Conservation (phyloP, 2,113 vertebrate species). For the Cinclus mexicanus region DNA sequence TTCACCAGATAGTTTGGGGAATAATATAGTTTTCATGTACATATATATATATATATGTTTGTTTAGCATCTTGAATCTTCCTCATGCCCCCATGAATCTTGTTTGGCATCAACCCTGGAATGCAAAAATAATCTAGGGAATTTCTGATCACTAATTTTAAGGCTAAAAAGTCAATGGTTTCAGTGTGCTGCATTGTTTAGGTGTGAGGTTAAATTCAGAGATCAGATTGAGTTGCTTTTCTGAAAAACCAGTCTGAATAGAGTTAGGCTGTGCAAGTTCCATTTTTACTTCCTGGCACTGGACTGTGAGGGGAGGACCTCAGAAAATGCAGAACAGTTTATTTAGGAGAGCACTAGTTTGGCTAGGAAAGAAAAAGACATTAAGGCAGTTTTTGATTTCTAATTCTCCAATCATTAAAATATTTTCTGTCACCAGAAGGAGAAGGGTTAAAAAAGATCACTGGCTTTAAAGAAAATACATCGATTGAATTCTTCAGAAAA, state of each 20-base stretch:
- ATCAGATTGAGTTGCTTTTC: background rate
- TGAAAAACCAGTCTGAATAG: background rate
- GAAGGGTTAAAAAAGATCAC: background rate
- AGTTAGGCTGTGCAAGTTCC: background rate
- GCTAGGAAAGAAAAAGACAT: background rate
- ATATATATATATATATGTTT: background rate
- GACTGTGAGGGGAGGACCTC: background rate
- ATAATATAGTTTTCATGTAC: slow-evolving; percentile 10
- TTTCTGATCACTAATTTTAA: slow-evolving; percentile 47
- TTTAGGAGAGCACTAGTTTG: background rate
- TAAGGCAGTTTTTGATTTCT: background rate
- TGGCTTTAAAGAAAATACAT: background rate
- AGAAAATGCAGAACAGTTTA: background rate
- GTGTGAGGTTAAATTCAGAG: background rate
- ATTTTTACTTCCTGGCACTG: background rate
- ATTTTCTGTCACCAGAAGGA: background rate
- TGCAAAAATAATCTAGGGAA: slow-evolving; percentile 64
- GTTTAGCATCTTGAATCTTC: slow-evolving; percentile 48
- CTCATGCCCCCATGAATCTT: slow-evolving; percentile 13
- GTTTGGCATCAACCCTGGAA: slow-evolving; percentile 57
- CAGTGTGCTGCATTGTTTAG: background rate
- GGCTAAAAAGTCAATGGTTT: slow-evolving; percentile 49
- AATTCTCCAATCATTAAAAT: background rate
- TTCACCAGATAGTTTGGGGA: slow-evolving; percentile 41
- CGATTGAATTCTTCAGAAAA: background rate